Conservation (phyloP, 2,113 vertebrate genomes). For the Gallinago jamesoni region DNA sequence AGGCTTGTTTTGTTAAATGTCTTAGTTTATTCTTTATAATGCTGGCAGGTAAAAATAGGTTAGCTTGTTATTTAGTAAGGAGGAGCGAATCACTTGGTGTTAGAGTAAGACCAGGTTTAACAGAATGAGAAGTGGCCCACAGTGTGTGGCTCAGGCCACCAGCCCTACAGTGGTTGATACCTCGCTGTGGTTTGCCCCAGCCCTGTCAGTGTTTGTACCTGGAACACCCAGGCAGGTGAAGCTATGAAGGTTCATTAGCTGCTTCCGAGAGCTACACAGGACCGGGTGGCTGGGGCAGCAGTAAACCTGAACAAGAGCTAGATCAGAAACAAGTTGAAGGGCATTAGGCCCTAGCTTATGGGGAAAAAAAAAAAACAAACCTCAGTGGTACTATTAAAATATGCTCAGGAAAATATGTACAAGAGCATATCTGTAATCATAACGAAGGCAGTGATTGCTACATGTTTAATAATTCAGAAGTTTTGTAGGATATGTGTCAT, state of each 20-base stretch:
- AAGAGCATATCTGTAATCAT: neutral
- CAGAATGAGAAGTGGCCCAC: neutral
- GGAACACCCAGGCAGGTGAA: neutral
- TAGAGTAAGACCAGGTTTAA: neutral
- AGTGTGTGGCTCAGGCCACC: neutral
- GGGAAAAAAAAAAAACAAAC: neutral
- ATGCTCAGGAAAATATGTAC: constrained; percentile 9
- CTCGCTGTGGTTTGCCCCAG: neutral
- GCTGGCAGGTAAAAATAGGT: neutral
- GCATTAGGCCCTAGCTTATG: constrained; percentile 39
- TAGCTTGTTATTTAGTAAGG: constrained; percentile 42
- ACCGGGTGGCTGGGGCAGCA: neutral
- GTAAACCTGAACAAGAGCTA: neutral
- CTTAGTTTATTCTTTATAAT: constrained; percentile 19
- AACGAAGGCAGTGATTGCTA: constrained; percentile 49
- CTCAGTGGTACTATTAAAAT: neutral
- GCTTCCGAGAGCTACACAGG: neutral
- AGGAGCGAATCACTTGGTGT: constrained; percentile 33
- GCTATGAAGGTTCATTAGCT: neutral
- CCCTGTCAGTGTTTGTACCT: neutral
- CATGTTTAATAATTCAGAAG: neutral
- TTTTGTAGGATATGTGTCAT: neutral
- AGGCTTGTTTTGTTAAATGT: neutral
- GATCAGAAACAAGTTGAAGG: neutral
- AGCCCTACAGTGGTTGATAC: neutral